A percentile compares a stretch with the other conserved stretches of the same genome.
Conservation (phyloP, 2,888 invertebrate genomes). For the Quadroppia sp. region DNA sequence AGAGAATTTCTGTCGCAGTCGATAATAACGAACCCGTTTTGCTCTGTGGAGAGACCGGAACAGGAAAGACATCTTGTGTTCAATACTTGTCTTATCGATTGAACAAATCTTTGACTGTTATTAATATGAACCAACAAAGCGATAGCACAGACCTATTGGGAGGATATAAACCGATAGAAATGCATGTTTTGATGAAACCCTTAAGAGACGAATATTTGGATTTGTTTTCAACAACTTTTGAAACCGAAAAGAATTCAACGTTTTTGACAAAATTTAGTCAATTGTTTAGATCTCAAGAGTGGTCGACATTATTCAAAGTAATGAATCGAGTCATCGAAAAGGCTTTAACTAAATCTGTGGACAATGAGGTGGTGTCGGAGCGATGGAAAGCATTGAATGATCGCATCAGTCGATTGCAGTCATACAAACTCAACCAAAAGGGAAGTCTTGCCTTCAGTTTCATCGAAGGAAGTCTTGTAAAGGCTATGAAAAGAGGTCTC, state of each 20-base stretch:
- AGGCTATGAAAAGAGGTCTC: constrained; percentile 78
- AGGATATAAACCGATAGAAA: constrained; percentile 90
- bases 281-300: constrained; percentile 23
- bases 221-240: constrained; percentile 69
- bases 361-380: not conserved
- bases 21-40: constrained; percentile 79
- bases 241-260: constrained; percentile 71
- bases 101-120: constrained; percentile 71
- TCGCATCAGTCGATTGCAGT: constrained; percentile 1
- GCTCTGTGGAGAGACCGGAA: constrained; percentile 96
- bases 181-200: constrained; percentile 75
- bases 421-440: constrained; percentile 23
- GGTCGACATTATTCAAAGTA: constrained; percentile 33
- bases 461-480: constrained; percentile 71
- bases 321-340: constrained; percentile 33
- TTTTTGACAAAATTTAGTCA: constrained; percentile 65
- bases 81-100: constrained; percentile 82
- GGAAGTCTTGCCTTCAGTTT: constrained; percentile 42
- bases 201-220: constrained; percentile 75
- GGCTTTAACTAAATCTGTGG: constrained; percentile 28
- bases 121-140: constrained; percentile 99
- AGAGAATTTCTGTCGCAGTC: constrained; percentile 80
- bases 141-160: constrained; percentile 95
- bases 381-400: constrained; percentile 30
- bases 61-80: constrained; percentile 92